A percentile compares a stretch with the other conserved stretches of the same genome.
Conservation (phyloP, 2,888 invertebrate genomes). For the Atethmia centrago region DNA sequence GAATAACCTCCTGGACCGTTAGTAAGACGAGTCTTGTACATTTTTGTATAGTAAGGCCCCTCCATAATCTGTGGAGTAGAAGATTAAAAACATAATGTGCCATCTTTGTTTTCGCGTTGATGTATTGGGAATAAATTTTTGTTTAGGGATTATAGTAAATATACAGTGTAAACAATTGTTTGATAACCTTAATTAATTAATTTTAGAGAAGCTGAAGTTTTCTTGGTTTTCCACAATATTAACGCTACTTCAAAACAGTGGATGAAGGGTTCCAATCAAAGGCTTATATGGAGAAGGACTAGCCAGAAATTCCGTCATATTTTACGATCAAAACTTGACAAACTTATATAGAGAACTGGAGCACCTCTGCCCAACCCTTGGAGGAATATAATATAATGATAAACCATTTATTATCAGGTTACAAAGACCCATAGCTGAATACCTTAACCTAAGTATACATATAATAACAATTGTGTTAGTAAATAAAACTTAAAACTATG, state of each 20-base stretch:
- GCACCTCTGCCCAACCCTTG: background rate
- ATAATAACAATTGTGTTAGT: too few species aligned
- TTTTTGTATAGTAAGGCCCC: slow-evolving; percentile 34
- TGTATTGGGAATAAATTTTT: background rate
- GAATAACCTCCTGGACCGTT: slow-evolving; percentile 45
- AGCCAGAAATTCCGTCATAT: background rate
- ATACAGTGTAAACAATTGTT: background rate
- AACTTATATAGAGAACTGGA: background rate
- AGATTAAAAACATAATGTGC: background rate
- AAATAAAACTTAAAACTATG: too few species aligned
- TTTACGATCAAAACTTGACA: background rate
- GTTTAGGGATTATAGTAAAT: background rate
- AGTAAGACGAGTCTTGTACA: slow-evolving; percentile 36
- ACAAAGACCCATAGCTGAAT: too few species aligned
- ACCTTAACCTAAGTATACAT: too few species aligned
- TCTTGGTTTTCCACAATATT: background rate
- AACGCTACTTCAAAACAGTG: background rate
- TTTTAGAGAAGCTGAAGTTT: background rate
- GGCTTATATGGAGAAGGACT: background rate
- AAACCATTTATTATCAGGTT: too few species aligned
- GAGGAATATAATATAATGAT: too few species aligned
- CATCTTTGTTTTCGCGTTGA: slow-evolving; percentile 3
- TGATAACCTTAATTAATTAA: background rate
- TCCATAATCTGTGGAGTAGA: background rate
- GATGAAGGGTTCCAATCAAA: background rate